Conservation (phyloP, 2,888 invertebrate genomes). For the Idaea biselata region DNA sequence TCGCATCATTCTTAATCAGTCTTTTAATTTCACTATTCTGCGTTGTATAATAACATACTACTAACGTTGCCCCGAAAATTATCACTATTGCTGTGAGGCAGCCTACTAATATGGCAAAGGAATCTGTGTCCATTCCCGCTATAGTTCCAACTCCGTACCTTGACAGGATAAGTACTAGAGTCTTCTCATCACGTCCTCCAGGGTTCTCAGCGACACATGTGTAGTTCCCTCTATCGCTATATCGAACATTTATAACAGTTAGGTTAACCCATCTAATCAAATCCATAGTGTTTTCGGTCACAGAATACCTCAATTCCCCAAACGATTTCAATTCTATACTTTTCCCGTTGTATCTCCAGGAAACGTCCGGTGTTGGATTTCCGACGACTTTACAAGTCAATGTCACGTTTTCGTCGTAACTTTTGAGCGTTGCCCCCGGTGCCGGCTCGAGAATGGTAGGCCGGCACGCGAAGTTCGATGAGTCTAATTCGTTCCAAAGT, state of each 20-base stretch:
- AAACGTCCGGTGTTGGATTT: constrained; percentile 87
- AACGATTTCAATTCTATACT: constrained; percentile 77
- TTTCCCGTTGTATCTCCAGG: constrained; percentile 86
- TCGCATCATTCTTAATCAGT: constrained; percentile 82
- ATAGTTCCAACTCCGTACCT: constrained; percentile 68
- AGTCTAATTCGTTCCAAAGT: constrained; percentile 87
- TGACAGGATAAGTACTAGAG: constrained; percentile 83
- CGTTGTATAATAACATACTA: constrained; percentile 78
- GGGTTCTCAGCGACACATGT: constrained; percentile 90
- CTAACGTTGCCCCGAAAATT: constrained; percentile 70
- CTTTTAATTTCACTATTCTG: constrained; percentile 77
- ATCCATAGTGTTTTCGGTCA: constrained; percentile 70
- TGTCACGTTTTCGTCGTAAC: constrained; percentile 85
- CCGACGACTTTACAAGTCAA: constrained; percentile 88
- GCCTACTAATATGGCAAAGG: constrained; percentile 77
- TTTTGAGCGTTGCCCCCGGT: constrained; percentile 81
- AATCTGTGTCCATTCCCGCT: constrained; percentile 72
- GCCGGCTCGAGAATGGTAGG: constrained; percentile 87
- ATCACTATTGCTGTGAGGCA: constrained; percentile 67
- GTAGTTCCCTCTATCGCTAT: constrained; percentile 86
- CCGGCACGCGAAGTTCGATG: constrained; percentile 90
- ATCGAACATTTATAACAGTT: constrained; percentile 82
- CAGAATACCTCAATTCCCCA: constrained; percentile 73
- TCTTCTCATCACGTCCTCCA: constrained; percentile 89
- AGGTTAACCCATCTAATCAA: constrained; percentile 84